phyloP scores from a whole-genome alignment of 2,797 vertebrate species.

The Brachymystax lenok region DNA sequence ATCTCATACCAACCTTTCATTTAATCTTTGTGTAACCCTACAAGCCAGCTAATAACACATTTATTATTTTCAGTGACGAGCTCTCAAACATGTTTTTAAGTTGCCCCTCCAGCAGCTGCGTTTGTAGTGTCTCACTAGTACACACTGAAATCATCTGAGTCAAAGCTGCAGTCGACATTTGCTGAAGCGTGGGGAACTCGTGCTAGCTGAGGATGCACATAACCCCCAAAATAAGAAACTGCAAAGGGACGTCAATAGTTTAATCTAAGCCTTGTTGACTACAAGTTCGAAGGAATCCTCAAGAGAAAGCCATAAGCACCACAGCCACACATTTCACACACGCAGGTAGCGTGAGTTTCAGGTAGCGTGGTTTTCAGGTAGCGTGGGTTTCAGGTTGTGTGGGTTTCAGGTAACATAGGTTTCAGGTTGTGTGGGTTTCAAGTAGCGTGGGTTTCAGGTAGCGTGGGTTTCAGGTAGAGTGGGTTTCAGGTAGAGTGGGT shows the following conservation, averaged over 20 bases:
- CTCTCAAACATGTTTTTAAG: neutral
- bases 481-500: too few species aligned
- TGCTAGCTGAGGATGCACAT: neutral
- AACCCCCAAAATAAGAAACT: neutral
- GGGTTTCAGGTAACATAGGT: too few species aligned
- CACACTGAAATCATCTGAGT: neutral
- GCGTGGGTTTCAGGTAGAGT: too few species aligned
- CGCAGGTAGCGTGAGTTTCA: too few species aligned
- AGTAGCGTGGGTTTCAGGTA: too few species aligned
- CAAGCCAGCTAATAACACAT: neutral
- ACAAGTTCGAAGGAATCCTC: neutral
- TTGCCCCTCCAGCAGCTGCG: neutral
- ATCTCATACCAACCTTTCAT: neutral
- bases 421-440: too few species aligned
- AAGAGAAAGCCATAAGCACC: neutral
- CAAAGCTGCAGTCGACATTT: neutral
- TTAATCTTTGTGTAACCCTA: neutral
- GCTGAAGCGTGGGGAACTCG: neutral
- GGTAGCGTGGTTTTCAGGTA: too few species aligned
- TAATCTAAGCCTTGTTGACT: neutral
- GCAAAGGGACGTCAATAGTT: neutral
- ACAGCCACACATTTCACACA: neutral
- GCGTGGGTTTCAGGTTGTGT: too few species aligned
- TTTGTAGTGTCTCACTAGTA: neutral
- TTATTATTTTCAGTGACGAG: neutral